Conservation (phyloP, 2,888 invertebrate species). For the Apamea crenata region DNA sequence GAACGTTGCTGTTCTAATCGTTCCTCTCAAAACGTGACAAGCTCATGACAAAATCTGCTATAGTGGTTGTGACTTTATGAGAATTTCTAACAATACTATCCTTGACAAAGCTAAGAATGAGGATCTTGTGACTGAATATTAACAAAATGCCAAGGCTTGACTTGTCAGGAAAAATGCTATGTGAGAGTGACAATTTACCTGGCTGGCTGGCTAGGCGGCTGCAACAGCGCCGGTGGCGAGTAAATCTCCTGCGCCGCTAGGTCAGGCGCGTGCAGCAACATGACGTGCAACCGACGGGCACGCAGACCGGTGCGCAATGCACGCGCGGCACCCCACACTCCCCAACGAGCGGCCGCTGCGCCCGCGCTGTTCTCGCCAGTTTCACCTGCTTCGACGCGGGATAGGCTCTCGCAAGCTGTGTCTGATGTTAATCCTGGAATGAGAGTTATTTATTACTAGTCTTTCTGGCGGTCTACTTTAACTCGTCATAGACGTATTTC, state of each 20-base stretch:
- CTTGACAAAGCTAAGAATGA: background rate
- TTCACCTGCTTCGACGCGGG: slow-evolving; percentile 77
- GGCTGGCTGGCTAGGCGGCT: slow-evolving; percentile 84
- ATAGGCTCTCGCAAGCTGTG: slow-evolving; percentile 85
- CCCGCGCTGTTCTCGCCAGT: slow-evolving; percentile 81
- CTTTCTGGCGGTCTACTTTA: background rate
- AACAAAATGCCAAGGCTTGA: background rate
- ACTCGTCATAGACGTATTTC: background rate
- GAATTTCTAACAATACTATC: background rate
- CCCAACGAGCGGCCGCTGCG: slow-evolving; percentile 92
- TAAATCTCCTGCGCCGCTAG: slow-evolving; percentile 92
- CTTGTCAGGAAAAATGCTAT: background rate
- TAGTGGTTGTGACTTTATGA: background rate
- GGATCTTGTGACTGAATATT: background rate
- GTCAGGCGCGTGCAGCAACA: slow-evolving; percentile 93
- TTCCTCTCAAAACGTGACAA: background rate
- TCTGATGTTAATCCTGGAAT: slow-evolving; percentile 85
- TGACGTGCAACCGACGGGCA: slow-evolving; percentile 93
- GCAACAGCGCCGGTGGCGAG: slow-evolving; percentile 90
- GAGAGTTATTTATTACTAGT: background rate
- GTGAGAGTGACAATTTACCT: slow-evolving; percentile 74
- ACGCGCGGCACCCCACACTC: slow-evolving; percentile 95
- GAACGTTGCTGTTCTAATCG: background rate
- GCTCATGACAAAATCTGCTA: background rate
- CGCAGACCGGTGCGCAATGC: slow-evolving; percentile 93